These are phyloP conservation scores for Sphaerophoria taeniata DNA, from an alignment of 2,888 invertebrate species.

Conservation along the genomic window DNA sequence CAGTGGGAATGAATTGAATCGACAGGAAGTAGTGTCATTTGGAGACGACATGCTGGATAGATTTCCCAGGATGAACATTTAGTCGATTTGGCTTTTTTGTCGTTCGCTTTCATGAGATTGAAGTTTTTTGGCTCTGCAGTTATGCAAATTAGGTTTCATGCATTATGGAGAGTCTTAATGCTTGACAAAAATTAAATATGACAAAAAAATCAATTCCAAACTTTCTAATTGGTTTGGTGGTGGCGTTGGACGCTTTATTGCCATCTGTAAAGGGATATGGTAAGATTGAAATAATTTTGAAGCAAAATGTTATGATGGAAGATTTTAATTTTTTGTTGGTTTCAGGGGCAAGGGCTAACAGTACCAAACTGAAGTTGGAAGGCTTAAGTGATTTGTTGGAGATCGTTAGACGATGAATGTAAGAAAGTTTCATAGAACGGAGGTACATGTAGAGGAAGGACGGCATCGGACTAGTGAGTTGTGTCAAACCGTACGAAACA, in stretches of 20 bases:
- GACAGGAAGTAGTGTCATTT: slow-evolving; percentile 8
- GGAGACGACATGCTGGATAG: slow-evolving; percentile 16
- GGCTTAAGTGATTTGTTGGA: no score
- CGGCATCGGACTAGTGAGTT: no score
- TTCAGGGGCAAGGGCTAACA: no score
- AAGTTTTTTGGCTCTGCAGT: slow-evolving; percentile 19
- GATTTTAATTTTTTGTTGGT: no score
- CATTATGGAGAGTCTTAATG: slow-evolving; percentile 14
- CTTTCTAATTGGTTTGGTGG: slow-evolving; percentile 21
- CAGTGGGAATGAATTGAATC: slow-evolving; percentile 24
- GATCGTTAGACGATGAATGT: no score
- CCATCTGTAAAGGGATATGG: not conserved
- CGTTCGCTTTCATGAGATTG: not conserved
- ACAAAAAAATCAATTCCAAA: slow-evolving; percentile 1
- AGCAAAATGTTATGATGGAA: not conserved
- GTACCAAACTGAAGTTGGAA: no score
- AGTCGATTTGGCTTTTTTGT: slow-evolving; percentile 4
- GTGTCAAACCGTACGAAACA: no score
- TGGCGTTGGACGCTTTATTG: not conserved
- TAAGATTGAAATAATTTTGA: not conserved
- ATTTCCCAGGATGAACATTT: slow-evolving; percentile 59
- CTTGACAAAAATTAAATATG: not conserved
- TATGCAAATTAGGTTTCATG: slow-evolving; percentile 22
- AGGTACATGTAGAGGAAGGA: no score
- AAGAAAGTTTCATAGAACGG: no score